These are phyloP conservation scores for Dicrurus megarhynchus DNA, from an alignment of 2,113 vertebrate genomes.

Conservation along the genomic window DNA sequence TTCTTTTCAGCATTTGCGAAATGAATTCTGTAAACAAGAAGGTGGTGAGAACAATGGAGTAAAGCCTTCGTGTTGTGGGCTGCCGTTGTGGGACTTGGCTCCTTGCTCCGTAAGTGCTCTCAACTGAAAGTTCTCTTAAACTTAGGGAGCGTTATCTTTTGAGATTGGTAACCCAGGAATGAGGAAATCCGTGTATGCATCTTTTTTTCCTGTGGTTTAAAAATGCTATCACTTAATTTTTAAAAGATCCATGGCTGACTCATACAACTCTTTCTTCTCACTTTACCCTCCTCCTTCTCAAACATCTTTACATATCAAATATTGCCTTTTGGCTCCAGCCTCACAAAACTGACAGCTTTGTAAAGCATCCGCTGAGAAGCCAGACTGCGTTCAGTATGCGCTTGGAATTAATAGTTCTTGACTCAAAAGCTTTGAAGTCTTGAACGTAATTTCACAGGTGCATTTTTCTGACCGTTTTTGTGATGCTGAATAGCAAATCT, in stretches of 20 bases:
- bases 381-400: slow-evolving; percentile 32
- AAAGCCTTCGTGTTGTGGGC: background rate
- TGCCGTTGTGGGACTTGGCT: background rate
- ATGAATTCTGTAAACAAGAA: background rate
- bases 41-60: slow-evolving; percentile 26
- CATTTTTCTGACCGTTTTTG: background rate
- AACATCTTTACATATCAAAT: slow-evolving; percentile 61
- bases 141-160: background rate
- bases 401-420: slow-evolving; percentile 54
- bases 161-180: background rate
- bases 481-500: background rate
- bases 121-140: slow-evolving; percentile 16
- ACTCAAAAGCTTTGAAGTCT: slow-evolving; percentile 28
- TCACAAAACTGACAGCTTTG: slow-evolving; percentile 58
- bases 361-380: slow-evolving; percentile 36
- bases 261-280: slow-evolving; percentile 33
- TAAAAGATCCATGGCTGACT: slow-evolving; percentile 26
- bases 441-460: slow-evolving; percentile 30
- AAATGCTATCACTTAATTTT: background rate
- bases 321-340: slow-evolving; percentile 54
- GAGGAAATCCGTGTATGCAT: background rate
- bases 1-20: background rate
- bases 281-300: slow-evolving; percentile 49
- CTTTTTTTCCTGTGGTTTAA: background rate
- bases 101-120: accelerated